Base-by-base conservation (phyloP, 1,140 invertebrate genomes). In the Drosophila kurseongensis region DNA sequence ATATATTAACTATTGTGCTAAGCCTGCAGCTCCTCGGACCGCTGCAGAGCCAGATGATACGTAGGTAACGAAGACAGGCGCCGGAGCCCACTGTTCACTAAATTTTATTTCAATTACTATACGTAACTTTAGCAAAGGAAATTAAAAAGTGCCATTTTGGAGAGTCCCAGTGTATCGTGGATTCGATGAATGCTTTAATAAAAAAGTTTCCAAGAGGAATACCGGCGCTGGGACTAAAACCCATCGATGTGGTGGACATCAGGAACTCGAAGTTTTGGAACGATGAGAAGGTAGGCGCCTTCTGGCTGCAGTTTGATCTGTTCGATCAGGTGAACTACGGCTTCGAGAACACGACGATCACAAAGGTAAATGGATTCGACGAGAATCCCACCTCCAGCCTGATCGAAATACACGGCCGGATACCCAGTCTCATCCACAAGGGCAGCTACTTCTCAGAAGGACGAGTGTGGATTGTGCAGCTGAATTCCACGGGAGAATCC, bases 341-440 rank as follows among this genome's bases (percentile, higher is more conserved):
- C 1, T 85, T 85, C 38, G 81, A 84, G 47, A 84, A 84, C 42
- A 71, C 80, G 27, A 84, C 81, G 0, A 84, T 84, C 13, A 84
- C 81, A 0, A 66, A 59, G 18, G 52, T 85, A 6, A 52, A 38
- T 38, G 77, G 80, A 7, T 84, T 84, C 29, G 60, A 42, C 9
- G 72, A 67, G 44, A 59, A 85, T 41, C 77, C 73, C 16, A 80
- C 77, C 38, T 40, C 45, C 10, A 65, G 35, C 23, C 32, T 50
- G 23, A 63, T 85, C 12, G 74, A 61, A 48, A 85, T 85, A 14
- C 74, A 72, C n/a, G 81, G 81, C 13, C 47, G 57, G 5, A 80
- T 85, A 71, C 81, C 81, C 0, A 73, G 55, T 50, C 54, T 85
- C n/a, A 59, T 78, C 29, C 73, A 85, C 44, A 85, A 80, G 50